Evolutionary conservation across 2,797 vertebrate genomes (phyloP).

Genomic region (Esox masquinongy): DNA sequence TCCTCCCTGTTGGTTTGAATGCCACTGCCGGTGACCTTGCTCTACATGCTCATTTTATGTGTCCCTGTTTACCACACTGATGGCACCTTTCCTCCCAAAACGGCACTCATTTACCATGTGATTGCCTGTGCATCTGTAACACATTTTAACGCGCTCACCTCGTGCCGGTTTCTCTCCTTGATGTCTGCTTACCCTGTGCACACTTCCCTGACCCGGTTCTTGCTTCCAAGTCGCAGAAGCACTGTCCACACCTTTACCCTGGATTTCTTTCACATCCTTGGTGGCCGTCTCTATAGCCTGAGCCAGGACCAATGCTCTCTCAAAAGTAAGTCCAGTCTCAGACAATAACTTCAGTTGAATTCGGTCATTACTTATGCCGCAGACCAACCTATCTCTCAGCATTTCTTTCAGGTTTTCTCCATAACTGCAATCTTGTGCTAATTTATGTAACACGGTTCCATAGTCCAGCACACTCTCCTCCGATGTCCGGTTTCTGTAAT

Average conservation of each 20-base stretch:
- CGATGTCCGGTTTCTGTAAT: constrained; percentile 11
- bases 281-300: background rate
- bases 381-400: constrained; percentile 34
- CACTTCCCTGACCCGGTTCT: background rate
- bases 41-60: constrained; percentile 6
- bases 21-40: background rate
- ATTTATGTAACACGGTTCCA: constrained; percentile 27
- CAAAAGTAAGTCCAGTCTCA: constrained; percentile 22
- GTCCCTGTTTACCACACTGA: constrained; percentile 11
- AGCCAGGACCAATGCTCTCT: constrained; percentile 27
- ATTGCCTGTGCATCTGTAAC: background rate
- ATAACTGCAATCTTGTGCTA: constrained; percentile 33
- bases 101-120: constrained; percentile 14
- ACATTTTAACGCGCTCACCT: background rate
- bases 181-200: background rate
- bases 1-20: background rate
- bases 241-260: background rate
- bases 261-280: background rate
- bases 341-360: constrained; percentile 17
- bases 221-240: background rate
- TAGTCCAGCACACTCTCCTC: constrained; percentile 5
- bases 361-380: constrained; percentile 27
- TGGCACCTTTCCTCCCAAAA: constrained; percentile 15
- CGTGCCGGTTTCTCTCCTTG: background rate
- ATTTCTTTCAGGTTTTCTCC: constrained; percentile 33